Conservation (phyloP, 2,797 vertebrate genomes). For the Poeciliopsis gracilis region DNA sequence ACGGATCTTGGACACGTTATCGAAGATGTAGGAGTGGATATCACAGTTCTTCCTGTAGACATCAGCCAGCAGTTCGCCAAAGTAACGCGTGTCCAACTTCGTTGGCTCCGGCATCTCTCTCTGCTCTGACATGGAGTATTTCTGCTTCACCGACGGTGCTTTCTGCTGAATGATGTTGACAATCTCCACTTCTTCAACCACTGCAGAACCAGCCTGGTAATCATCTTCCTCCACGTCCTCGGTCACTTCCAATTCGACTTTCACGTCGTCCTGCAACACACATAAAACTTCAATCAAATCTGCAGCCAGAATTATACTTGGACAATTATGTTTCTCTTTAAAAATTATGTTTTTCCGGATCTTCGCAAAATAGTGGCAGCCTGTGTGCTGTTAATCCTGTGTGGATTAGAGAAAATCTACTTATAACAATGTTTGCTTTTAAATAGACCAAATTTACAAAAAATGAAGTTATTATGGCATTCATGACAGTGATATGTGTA, state of each 20-base stretch:
- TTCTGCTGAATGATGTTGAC: constrained; percentile 56
- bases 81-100: constrained; percentile 92
- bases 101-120: constrained; percentile 36
- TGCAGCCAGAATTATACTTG: background rate
- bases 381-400: background rate
- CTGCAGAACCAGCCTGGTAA: constrained; percentile 32
- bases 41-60: constrained; percentile 91
- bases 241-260: background rate
- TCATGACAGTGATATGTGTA: background rate
- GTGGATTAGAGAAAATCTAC: background rate
- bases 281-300: background rate
- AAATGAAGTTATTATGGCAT: background rate
- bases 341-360: background rate
- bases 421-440: background rate
- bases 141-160: background rate
- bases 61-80: constrained; percentile 93
- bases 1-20: constrained; percentile 90
- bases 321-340: background rate
- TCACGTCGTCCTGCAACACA: constrained; percentile 30
- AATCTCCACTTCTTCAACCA: constrained; percentile 66
- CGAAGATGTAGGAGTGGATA: constrained; percentile 87
- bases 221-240: constrained; percentile 15
- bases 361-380: background rate
- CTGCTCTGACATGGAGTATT: constrained; percentile 18
- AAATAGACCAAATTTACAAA: background rate